Evolutionary conservation across 2,797 vertebrate genomes (phyloP), one percentile per base, ranked within the genome.

Genomic region (Heterohyrax brucei): DNA sequence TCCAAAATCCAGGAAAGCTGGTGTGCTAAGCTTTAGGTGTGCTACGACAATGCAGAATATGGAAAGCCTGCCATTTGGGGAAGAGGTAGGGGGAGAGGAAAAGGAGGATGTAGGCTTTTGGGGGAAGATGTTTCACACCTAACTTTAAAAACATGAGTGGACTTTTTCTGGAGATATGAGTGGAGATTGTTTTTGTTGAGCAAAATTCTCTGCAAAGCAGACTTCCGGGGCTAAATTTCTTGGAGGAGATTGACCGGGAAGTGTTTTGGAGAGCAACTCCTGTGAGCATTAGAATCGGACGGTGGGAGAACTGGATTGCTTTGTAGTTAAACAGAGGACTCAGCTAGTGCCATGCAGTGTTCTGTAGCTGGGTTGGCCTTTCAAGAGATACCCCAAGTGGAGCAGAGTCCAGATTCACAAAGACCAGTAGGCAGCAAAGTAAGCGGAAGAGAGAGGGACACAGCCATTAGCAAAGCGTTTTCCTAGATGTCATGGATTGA

Each of bases 201-300:
- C 33, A 4, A 73, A 5, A 1, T 14, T 22, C 5, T 28, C 2
- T 68, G 75, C 28, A 18, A 39, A 81, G 53, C 2, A 24, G 28
- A n/a, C 2, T 80, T 46, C 10, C 7, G 73, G 24, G 18, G 26
- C 53, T 56, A 28, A 26, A 19, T 86, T 75, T 8, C 12, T 7
- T 39, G 39, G 24, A 76, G 12, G 10, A 22, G 24, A 7, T 70
- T 14, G 26, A 1, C 73, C 50, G 10, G 46, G 44, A 28, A 75
- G 18, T 61, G 8, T 62, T 85, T 33, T 18, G 7, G 4, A 5
- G 7, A 56, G 53, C 53, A 56, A 56, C 53, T 14, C 13, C 53
- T 14, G 53, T 56, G n/a, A 5, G 4, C 1, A 19, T 3, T 10
- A 10, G 4, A 7, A 3, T 2, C 33, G 3, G 1, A 10, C 24